phyloP scores from a whole-genome alignment of 2,113 vertebrate genomes.

The Gavia stellata region DNA sequence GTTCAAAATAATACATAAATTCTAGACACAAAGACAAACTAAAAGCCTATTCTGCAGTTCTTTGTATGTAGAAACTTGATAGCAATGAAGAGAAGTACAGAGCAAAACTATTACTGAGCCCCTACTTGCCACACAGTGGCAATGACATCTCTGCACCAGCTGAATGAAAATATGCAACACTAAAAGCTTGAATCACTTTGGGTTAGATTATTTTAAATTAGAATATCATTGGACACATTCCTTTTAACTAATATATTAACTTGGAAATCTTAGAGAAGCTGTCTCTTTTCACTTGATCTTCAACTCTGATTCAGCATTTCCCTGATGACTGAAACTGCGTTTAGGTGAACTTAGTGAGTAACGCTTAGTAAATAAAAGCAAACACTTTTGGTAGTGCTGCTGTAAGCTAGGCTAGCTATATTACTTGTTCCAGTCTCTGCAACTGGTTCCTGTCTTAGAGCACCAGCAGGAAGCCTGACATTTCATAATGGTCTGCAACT shows the following conservation, averaged over 20 bases:
- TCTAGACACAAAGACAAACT: not conserved
- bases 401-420: not conserved
- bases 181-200: not conserved
- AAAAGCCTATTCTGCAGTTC: not conserved
- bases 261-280: not conserved
- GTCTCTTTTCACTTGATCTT: not conserved
- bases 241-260: not conserved
- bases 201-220: not conserved
- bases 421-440: not conserved
- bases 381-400: not conserved
- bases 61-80: not conserved
- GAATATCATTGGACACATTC: not conserved
- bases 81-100: not conserved
- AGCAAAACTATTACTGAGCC: not conserved
- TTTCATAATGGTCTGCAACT: not conserved
- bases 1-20: not conserved
- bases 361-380: not conserved
- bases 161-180: not conserved
- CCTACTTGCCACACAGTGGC: not conserved
- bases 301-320: not conserved
- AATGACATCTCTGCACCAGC: not conserved
- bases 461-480: constrained; percentile 8
- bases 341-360: not conserved
- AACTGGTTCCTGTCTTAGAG: not conserved
- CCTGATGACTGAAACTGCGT: not conserved